These are phyloP conservation scores for Hemiprocne comata DNA, from an alignment of 2,113 vertebrate species.

Conservation along the genomic window DNA sequence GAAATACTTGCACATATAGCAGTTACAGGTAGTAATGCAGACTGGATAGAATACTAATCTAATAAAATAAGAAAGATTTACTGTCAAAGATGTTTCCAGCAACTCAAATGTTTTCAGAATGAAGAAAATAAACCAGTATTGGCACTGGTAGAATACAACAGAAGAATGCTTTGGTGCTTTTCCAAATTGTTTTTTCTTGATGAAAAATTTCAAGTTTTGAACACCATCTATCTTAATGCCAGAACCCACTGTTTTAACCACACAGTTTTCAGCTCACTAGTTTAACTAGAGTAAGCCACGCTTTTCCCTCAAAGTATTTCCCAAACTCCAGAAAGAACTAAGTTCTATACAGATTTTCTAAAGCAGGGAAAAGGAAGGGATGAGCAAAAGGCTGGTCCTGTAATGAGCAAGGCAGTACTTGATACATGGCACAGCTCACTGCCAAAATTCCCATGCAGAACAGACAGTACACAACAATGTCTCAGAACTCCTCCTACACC, in stretches of 20 bases:
- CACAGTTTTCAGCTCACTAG: too few species aligned
- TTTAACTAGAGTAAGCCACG: not conserved
- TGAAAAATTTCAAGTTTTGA: not conserved
- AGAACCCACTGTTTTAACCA: not conserved
- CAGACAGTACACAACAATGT: slow-evolving; percentile 28
- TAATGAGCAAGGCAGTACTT: not conserved
- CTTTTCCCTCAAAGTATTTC: not conserved
- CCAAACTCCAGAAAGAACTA: not conserved
- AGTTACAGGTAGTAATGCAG: not conserved
- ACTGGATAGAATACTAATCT: too few species aligned
- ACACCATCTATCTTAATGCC: not conserved
- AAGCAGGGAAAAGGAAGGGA: not conserved
- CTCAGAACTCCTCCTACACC: slow-evolving; percentile 56
- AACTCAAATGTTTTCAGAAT: not conserved
- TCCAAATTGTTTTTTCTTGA: not conserved
- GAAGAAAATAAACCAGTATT: not conserved
- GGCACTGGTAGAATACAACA: not conserved
- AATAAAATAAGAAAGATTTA: not conserved
- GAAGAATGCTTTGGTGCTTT: not conserved
- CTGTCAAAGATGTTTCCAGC: not conserved
- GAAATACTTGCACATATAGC: not conserved
- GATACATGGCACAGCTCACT: not conserved
- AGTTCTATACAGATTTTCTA: not conserved
- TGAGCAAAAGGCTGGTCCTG: not conserved
- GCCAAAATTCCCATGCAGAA: slow-evolving; percentile 59